Evolutionary conservation across 2,113 vertebrate genomes (phyloP).

Genomic region (Indicator maculatus): DNA sequence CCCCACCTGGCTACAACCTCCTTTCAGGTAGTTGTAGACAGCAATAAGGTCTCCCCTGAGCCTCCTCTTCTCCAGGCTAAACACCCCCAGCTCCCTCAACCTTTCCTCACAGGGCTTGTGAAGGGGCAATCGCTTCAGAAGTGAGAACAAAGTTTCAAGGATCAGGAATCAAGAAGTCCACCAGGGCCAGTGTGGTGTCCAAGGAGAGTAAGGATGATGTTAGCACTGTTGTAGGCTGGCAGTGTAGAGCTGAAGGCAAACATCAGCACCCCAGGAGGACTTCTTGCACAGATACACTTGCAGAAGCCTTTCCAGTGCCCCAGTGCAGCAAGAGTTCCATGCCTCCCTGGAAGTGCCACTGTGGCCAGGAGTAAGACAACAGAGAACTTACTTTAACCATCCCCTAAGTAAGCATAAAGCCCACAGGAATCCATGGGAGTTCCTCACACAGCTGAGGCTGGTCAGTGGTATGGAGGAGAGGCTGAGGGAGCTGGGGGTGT

Average conservation of each 20-base stretch:
- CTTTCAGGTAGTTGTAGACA: no score
- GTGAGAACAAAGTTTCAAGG: not conserved
- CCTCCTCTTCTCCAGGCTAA: no score
- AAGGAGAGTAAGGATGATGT: not conserved
- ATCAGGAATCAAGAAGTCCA: not conserved
- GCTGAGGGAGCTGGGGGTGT: no score
- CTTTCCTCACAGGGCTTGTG: no score
- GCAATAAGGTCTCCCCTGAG: no score
- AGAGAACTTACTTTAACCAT: not conserved
- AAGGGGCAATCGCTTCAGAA: not conserved
- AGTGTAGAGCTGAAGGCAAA: not conserved
- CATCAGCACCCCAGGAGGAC: not conserved
- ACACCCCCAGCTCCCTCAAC: no score
- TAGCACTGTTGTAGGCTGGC: not conserved
- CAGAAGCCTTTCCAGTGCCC: not conserved
- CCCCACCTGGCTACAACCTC: no score
- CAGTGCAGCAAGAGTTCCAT: not conserved
- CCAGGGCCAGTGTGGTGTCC: not conserved
- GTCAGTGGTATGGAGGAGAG: not conserved
- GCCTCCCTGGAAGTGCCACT: not conserved
- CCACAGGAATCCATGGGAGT: not conserved
- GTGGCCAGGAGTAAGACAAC: not conserved
- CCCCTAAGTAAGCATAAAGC: not conserved
- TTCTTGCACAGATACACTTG: not conserved
- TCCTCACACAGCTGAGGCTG: not conserved